phyloP scores from a whole-genome alignment of 2,113 vertebrate genomes.

The Sclerurus mexicanus region DNA sequence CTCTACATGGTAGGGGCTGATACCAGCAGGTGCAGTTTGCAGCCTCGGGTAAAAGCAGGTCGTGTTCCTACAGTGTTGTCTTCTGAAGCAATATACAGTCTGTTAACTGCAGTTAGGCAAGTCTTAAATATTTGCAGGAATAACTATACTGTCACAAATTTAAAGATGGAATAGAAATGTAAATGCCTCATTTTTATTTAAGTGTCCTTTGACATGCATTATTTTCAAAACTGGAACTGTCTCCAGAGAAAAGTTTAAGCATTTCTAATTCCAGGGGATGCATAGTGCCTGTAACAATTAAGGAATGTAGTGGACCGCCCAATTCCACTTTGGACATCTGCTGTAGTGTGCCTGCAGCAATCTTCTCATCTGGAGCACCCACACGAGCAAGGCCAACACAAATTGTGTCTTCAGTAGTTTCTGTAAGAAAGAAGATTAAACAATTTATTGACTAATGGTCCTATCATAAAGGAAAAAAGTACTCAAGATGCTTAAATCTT shows the following conservation, averaged over 20 bases:
- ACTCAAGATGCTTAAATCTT: neutral
- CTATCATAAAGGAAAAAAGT: neutral
- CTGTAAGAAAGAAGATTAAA: conserved; percentile 47
- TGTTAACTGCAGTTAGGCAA: neutral
- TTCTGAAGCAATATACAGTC: neutral
- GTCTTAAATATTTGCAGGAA: neutral
- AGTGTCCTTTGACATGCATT: neutral
- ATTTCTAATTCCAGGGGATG: conserved; percentile 95
- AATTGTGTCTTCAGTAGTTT: conserved; percentile 73
- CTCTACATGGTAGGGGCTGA: neutral
- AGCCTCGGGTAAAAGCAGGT: neutral
- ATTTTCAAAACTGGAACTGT: conserved; percentile 58
- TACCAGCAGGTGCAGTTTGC: neutral
- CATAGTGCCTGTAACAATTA: conserved; percentile 85
- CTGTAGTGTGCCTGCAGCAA: conserved; percentile 78
- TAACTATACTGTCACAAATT: neutral
- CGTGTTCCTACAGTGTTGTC: neutral
- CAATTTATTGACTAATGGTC: neutral
- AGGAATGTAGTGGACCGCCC: conserved; percentile 87
- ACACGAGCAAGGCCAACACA: conserved; percentile 87
- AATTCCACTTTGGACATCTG: conserved; percentile 85
- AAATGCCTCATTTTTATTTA: conserved; percentile 30
- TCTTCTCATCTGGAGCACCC: conserved; percentile 85
- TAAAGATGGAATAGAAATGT: neutral
- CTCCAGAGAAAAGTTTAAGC: conserved; percentile 83